Evolutionary conservation across 2,113 vertebrate species (phyloP), one percentile per base, ranked within the genome.

Genomic region (Anoura caudifer): DNA sequence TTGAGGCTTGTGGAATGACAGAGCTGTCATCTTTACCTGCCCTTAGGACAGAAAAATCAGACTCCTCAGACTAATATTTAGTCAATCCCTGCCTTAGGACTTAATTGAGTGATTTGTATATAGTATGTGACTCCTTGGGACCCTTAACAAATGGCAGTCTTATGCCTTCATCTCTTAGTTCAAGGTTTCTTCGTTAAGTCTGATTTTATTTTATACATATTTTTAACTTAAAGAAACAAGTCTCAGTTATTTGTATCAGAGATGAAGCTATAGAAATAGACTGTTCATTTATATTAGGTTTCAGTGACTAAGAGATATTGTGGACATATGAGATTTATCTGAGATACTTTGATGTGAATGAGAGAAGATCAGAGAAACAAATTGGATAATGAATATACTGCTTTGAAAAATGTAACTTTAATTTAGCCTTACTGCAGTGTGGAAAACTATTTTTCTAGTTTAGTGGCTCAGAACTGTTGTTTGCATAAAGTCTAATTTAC

Each of bases 401-500:
- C 73, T 92, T 92, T 92, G 81, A 96, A 97, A 94, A 92, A 52
- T 79, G 47, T 80, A 82, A 77, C 86, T 92, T 96, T 86, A 83
- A 97, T 96, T 95, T 97, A 91, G 86, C 45, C 56, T 86, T 86
- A 63, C 38, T 86, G 45, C 41, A 24, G 38, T 88, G 72, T 94
- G 65, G 91, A 96, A 97, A 94, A 86, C 86, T 43, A 38, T 97
- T 95, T 95, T 97, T 94, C 94, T 97, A 79, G 90, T 88, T 95
- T 95, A 95, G 90, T 93, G 84, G 52, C 73, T 94, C 52, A 95
- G 86, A 96, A 87, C 90, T 72, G 19, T 90, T 92, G 81, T 95
- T 97, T 97, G 90, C 50, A 94, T 97, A 90, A 96, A 96, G 85
- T 89, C 72, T 96, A 89, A 97, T 97, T 97, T 93, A 43, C 56